Evolutionary conservation across 1,140 invertebrate species (phyloP), one percentile per base, ranked within the genome.

Genomic region (Caenorhabditis briggsae): DNA sequence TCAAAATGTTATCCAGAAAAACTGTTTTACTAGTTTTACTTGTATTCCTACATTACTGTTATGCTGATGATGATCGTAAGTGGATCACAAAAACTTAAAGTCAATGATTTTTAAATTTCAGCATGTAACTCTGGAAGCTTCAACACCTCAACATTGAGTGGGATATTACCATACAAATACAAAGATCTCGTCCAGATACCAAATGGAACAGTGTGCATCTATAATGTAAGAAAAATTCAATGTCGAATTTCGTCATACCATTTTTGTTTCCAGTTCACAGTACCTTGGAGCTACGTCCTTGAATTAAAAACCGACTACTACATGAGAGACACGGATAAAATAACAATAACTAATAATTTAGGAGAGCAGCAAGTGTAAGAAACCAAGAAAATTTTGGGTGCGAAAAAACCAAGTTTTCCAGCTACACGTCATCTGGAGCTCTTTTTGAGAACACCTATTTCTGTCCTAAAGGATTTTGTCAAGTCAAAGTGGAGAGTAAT

Each of bases 401-500:
- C n/a, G n/a, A n/a, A n/a, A n/a, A n/a, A n/a, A n/a, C n/a, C n/a
- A n/a, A n/a, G n/a, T n/a, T n/a, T 84, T 84, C 23, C 33, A 84
- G 82, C 18, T 84, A 84, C 58, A 84, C 23, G 33, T 43, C 5
- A 2, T 84, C 11, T 48, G 82, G 58, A 46, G 33, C n/a, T 25
- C 16, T 50, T 3, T 8, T 25, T 25, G 11, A 61, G 16, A 20
- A 46, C 8, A 8, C 8, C 11, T 70, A 70, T 46, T 70, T 16
- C 33, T 70, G 64, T n/a, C 43, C 64, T 5, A 12, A 33, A 16
- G 64, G 64, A 33, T 25, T 23, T 11, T 61, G 59, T 33, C 11
- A 18, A 25, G 8, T 61, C 25, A 11, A 61, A 25, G 59, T 61
- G 18, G 18, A 61, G 14, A 61, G 59, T 25, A 23, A 25, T 25